Base-by-base conservation (phyloP, 2,797 vertebrate genomes). In the Neosilurus mollespiculum region DNA sequence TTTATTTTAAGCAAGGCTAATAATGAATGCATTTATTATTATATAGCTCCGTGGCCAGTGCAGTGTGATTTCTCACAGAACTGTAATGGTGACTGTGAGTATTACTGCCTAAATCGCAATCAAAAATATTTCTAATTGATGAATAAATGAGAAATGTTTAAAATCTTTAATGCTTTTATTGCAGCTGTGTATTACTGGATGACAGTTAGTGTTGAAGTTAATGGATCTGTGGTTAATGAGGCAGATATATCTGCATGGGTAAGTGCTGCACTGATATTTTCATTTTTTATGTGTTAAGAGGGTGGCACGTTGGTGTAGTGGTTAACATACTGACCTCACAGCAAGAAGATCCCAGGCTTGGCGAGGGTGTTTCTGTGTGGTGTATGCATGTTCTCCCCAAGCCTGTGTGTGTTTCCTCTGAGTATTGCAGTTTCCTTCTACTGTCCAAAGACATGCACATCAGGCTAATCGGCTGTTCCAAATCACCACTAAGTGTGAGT, bases 191-290 rank as follows among this genome's bases (percentile, higher is more conserved):
- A 59, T 81, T 94, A 93, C 87, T 88, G 87, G 86, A 53, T 94
- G 69, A 76, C 84, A 0, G 34, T 94, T 65, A 54, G 65, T 37
- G 89, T 94, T 73, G 22, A 87, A 9, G 80, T 87, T 56, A 84
- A 1, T 64, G 89, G 70, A 59, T 4, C 34, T 8, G 3, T 0
- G 3, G 87, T 51, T 62, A 81, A 83, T 65, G 83, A 89, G 66
- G 62, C 85, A 2, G 72, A 90, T 22, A 85, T 94, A 66, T 18
- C 0, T 3, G 18, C 1, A 62, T 91, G 89, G 93, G 93, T 94
- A 90, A 7, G 91, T 77, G 18, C 49, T 16, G 5, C 53, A 30
- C 1, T 14, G 15, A 8, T 34, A 69, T 11, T 58, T 75, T 58
- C 16, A 26, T 20, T 53, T 71, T 15, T 15, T 53, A 53, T 51